These are phyloP conservation scores for Diloba caeruleocephala DNA, from an alignment of 2,888 invertebrate species.

Conservation along the genomic window DNA sequence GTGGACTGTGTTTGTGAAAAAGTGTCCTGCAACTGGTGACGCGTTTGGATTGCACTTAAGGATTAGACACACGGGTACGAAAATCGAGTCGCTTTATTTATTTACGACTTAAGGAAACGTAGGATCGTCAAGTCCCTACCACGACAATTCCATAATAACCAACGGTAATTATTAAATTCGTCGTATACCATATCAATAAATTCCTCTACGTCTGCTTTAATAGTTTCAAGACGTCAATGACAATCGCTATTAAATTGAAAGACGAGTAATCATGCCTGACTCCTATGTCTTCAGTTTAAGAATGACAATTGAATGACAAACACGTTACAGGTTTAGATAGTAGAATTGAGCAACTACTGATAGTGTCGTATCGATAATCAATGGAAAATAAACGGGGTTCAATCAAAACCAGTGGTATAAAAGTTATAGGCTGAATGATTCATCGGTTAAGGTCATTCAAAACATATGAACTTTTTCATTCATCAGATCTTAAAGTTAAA, in stretches of 20 bases:
- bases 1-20: conserved; percentile 62
- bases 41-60: conserved; percentile 74
- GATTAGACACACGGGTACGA: conserved; percentile 65
- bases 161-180: conserved; percentile 44
- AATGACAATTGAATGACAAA: conserved; percentile 40
- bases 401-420: conserved; percentile 41
- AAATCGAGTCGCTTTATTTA: conserved; percentile 71
- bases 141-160: conserved; percentile 17
- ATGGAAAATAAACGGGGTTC: conserved; percentile 55
- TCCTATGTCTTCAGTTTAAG: conserved; percentile 54
- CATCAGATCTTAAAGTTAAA: conserved; percentile 21
- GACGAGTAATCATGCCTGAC: conserved; percentile 19
- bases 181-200: conserved; percentile 30
- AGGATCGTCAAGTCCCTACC: conserved; percentile 22
- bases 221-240: conserved; percentile 60
- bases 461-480: conserved; percentile 28
- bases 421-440: conserved; percentile 37
- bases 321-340: conserved; percentile 44
- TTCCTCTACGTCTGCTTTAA: conserved; percentile 43
- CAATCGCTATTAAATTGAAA: conserved; percentile 43
- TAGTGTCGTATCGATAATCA: conserved; percentile 59
- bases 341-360: conserved; percentile 56
- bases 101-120: conserved; percentile 50
- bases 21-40: conserved; percentile 59
- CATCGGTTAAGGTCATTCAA: conserved; percentile 20